These are phyloP conservation scores for Sebastes ruberrimus DNA, from an alignment of 2,797 vertebrate species.

Conservation along the genomic window DNA sequence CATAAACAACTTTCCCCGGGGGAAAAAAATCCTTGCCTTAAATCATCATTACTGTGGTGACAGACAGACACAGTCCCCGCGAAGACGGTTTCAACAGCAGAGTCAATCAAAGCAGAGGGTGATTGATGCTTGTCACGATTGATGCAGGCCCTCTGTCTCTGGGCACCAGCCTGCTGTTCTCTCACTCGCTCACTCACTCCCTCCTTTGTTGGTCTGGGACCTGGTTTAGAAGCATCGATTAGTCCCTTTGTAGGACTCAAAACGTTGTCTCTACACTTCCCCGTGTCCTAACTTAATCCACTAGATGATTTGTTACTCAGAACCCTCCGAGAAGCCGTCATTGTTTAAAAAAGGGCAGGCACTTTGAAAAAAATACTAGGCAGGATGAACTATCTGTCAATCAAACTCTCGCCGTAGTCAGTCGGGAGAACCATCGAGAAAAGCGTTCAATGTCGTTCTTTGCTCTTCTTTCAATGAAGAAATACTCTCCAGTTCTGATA, in stretches of 20 bases:
- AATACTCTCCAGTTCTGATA: too few species aligned
- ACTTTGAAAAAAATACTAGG: too few species aligned
- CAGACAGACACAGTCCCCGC: conserved; percentile 36
- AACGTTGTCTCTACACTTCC: background rate
- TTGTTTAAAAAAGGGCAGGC: too few species aligned
- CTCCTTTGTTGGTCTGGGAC: conserved; percentile 32
- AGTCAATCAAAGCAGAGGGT: conserved; percentile 65
- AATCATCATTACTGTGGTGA: conserved; percentile 64
- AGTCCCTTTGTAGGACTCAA: conserved; percentile 17
- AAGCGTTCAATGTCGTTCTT: too few species aligned
- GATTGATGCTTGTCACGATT: conserved; percentile 67
- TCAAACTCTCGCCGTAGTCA: too few species aligned
- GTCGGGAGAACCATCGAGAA: too few species aligned
- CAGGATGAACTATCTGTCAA: too few species aligned
- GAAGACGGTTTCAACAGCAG: conserved; percentile 33
- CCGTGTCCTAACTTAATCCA: background rate
- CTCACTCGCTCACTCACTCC: conserved; percentile 1
- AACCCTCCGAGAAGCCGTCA: too few species aligned
- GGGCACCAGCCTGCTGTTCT: conserved; percentile 14
- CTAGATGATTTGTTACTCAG: too few species aligned
- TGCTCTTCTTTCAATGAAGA: too few species aligned
- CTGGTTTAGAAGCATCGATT: conserved; percentile 46
- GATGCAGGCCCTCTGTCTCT: conserved; percentile 45
- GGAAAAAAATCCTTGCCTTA: conserved; percentile 37
- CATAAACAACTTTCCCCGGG: conserved; percentile 51